Base-by-base conservation (phyloP, 2,888 invertebrate species). In the Luperina nickerlii region DNA sequence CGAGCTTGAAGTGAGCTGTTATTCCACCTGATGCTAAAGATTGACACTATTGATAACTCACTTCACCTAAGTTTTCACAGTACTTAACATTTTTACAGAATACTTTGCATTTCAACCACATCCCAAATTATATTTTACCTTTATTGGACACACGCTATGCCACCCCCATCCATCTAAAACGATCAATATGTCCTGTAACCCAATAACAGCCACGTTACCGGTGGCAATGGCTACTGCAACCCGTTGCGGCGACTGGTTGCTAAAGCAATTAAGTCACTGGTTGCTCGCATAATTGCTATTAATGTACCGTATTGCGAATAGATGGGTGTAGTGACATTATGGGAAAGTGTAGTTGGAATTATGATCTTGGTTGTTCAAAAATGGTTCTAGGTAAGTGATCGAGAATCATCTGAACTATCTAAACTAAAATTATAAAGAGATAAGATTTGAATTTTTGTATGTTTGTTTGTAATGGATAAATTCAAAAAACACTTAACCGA, bases 261-360 rank as follows among this genome's bases (percentile, higher is more conserved):
- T 82, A 89, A 89, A 81, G 54, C 77, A 69, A 89, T 89, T 89
- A 88, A 76, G 79, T 79, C 76, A 80, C 79, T 79, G 81, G 88
- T 86, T 86, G 78, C 79, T 77, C 62, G 24, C 63, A 27, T 89
- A 88, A 88, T 88, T 87, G 84, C 78, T 81, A 78, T 81, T 88
- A 89, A 89, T 89, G 78, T 78, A 68, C 72, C 69, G 75, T 83
- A 80, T 76, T 76, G 71, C 76, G 79, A 71, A 57, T 67, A 57
- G 71, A 84, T 76, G 51, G 63, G 62, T 63, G 27, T 62, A 70
- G 38, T 78, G 75, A 75, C 78, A 82, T 57, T 76, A 42, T 38
- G 62, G 45, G 27, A 6, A 1, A 45, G 20, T 71, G 15, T 73
- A 75, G 11, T 13, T 20, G 68, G 62, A 32, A 62, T 20, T 69